phyloP scores from a whole-genome alignment of 1,140 invertebrate genomes.

The Ceratosolen fusciceps region DNA sequence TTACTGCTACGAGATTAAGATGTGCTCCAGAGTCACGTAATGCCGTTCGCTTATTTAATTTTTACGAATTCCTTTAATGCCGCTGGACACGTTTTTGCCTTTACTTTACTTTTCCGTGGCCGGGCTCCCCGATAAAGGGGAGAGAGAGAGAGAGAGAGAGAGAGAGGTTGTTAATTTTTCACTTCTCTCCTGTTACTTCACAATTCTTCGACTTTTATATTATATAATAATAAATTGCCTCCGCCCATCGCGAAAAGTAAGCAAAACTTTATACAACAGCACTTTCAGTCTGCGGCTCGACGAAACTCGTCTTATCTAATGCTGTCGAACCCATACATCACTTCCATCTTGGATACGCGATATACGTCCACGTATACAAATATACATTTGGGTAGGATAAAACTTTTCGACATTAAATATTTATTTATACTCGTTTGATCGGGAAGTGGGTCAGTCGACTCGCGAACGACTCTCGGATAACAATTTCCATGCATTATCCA shows the following conservation, averaged over 20 bases:
- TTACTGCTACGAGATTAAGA: background rate
- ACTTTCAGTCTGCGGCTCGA: background rate
- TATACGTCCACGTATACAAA: background rate
- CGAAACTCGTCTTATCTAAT: background rate
- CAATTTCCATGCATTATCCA: constrained; percentile 23
- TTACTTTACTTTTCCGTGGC: no score
- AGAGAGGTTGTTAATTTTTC: background rate
- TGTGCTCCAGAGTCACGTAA: background rate
- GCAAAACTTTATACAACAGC: background rate
- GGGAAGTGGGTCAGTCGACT: constrained; percentile 25
- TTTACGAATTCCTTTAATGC: background rate
- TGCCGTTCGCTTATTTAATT: background rate
- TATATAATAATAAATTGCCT: background rate
- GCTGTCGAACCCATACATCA: background rate
- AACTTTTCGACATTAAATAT: constrained; percentile 28
- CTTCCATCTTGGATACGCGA: background rate
- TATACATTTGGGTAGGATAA: background rate
- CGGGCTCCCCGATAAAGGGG: no score
- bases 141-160: no score
- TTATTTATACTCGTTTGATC: constrained; percentile 32
- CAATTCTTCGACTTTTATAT: background rate
- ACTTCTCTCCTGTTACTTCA: background rate
- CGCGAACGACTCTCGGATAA: background rate
- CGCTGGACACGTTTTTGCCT: background rate
- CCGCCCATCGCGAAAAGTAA: background rate